Conservation (phyloP, 2,113 vertebrate genomes). For the Acanthisitta chloris region DNA sequence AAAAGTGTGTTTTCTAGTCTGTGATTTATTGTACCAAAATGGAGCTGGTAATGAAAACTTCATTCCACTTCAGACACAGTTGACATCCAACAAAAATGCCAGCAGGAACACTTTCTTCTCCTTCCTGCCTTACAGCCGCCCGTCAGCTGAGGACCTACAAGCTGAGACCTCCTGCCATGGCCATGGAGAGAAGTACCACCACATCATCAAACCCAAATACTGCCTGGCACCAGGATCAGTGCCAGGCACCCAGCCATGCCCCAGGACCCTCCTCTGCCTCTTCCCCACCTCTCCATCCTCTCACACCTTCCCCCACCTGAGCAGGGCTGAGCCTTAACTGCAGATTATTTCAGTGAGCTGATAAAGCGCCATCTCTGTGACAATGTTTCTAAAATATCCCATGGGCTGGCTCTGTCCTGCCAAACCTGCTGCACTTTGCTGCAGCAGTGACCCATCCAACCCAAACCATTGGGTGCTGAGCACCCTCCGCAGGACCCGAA, state of each 20-base stretch:
- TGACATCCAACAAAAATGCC: constrained; percentile 32
- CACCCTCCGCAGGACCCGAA: not conserved
- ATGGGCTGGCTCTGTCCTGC: fast-evolving
- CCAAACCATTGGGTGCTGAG: not conserved
- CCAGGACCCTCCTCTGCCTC: not conserved
- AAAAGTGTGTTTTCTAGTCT: not conserved
- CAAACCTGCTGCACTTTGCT: not conserved
- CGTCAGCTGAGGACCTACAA: not conserved
- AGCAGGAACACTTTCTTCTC: constrained; percentile 24
- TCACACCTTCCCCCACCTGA: not conserved
- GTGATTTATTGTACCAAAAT: constrained; percentile 39
- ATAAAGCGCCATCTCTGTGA: not conserved
- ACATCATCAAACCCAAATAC: fast-evolving
- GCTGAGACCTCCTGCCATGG: not conserved
- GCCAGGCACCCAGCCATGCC: fast-evolving
- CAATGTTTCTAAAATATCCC: not conserved
- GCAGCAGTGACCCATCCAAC: not conserved
- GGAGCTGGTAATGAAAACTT: constrained; percentile 39
- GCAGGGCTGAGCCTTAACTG: not conserved
- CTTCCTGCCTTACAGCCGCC: not conserved
- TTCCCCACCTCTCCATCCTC: not conserved
- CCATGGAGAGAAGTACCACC: not conserved
- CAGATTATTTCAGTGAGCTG: not conserved
- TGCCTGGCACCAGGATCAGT: not conserved
- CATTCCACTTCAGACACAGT: not conserved